These are phyloP conservation scores for Neocrepidodera transversa DNA, from an alignment of 2,888 invertebrate species.

Conservation along the genomic window DNA sequence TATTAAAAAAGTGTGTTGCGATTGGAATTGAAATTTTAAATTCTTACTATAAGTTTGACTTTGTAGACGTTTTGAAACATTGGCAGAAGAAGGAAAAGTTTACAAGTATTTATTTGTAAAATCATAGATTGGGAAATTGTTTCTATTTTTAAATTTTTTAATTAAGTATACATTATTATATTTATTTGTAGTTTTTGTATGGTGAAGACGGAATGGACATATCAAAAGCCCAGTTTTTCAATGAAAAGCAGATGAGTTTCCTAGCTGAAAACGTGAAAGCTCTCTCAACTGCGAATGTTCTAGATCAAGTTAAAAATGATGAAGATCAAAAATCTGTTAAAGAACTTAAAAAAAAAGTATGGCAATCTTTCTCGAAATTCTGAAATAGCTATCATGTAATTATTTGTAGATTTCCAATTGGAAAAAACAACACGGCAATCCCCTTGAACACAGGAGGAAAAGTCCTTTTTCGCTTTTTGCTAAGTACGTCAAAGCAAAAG, in stretches of 20 bases:
- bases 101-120: too few species aligned
- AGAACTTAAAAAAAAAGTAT: conserved; percentile 67
- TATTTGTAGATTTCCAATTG: conserved; percentile 63
- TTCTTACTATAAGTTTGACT: too few species aligned
- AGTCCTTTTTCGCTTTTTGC: conserved; percentile 71
- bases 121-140: too few species aligned
- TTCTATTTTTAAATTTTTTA: neutral
- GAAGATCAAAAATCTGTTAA: conserved; percentile 62
- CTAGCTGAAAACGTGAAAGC: conserved; percentile 80
- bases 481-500: conserved; percentile 61
- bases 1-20: too few species aligned
- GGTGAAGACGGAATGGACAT: conserved; percentile 96
- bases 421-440: conserved; percentile 65
- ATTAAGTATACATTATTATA: conserved; percentile 15
- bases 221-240: conserved; percentile 84
- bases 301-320: conserved; percentile 67
- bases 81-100: too few species aligned
- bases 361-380: too few species aligned
- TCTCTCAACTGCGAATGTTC: conserved; percentile 66
- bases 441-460: conserved; percentile 60
- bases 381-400: too few species aligned
- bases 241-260: conserved; percentile 77
- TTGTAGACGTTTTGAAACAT: too few species aligned
- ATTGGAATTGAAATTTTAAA: too few species aligned
- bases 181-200: conserved; percentile 73